These are phyloP conservation scores for Oreochromis mossambicus DNA, from an alignment of 2,797 vertebrate genomes.

Conservation along the genomic window DNA sequence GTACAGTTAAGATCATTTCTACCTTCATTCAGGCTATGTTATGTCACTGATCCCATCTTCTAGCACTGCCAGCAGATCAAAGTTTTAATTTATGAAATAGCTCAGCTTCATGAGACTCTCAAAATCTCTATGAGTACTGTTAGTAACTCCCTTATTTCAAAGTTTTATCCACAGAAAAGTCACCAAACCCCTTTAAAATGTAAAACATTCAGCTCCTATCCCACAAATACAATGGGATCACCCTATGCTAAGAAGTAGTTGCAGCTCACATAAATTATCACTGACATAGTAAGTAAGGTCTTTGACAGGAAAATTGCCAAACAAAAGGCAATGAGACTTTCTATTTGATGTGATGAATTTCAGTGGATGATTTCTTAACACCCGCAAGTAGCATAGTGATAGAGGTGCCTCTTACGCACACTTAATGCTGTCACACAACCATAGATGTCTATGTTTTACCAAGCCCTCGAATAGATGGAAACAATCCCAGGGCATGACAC, in stretches of 20 bases:
- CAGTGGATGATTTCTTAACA: slow-evolving; percentile 7
- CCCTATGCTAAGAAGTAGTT: not conserved
- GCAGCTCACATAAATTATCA: slow-evolving; percentile 19
- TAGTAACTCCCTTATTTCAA: not conserved
- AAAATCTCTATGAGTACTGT: not conserved
- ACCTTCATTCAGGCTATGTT: not conserved
- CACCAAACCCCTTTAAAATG: not conserved
- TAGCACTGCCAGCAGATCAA: not conserved
- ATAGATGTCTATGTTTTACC: slow-evolving; percentile 16
- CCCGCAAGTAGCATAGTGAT: slow-evolving; percentile 16
- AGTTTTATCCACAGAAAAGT: not conserved
- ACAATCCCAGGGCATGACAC: not conserved
- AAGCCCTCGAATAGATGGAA: not conserved
- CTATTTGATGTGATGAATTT: slow-evolving; percentile 29
- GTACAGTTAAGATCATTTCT: not conserved
- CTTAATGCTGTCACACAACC: not conserved
- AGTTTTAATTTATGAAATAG: not conserved
- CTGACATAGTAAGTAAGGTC: slow-evolving; percentile 30
- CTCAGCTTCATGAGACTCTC: not conserved
- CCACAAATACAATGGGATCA: not conserved
- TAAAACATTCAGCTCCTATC: not conserved
- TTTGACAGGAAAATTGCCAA: slow-evolving; percentile 35
- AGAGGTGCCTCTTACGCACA: not conserved
- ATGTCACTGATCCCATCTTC: not conserved
- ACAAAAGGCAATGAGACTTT: slow-evolving; percentile 18